These are phyloP conservation scores for Maniola jurtina DNA, from an alignment of 1,140 invertebrate genomes.

Conservation along the genomic window DNA sequence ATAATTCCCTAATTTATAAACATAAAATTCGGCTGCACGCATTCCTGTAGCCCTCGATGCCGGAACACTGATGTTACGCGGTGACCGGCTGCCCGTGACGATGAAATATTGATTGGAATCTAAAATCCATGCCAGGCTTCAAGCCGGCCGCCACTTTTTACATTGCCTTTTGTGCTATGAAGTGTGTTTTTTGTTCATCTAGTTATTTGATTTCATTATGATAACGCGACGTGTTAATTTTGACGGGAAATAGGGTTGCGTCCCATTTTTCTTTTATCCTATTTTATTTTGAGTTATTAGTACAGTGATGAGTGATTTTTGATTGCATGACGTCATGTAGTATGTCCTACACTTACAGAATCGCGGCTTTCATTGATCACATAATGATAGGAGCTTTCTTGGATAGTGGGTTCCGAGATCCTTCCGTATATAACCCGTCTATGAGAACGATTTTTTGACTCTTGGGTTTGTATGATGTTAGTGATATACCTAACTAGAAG, in stretches of 20 bases:
- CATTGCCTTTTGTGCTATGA: constrained; percentile 23
- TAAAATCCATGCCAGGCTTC: constrained; percentile 44
- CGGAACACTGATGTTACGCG: constrained; percentile 45
- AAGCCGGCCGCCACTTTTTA: constrained; percentile 21
- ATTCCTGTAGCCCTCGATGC: constrained; percentile 24
- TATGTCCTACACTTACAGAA: neutral
- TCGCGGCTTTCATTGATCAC: no score
- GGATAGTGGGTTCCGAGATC: no score
- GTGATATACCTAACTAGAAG: no score
- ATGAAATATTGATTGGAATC: constrained; percentile 65
- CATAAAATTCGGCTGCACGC: constrained; percentile 18
- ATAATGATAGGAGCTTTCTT: no score
- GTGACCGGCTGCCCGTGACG: constrained; percentile 56
- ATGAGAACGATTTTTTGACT: no score
- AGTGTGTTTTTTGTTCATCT: constrained; percentile 17
- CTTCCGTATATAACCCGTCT: no score
- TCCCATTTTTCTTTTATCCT: neutral
- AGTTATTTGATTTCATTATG: constrained; percentile 18
- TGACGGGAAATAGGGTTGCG: constrained; percentile 14
- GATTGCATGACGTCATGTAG: neutral
- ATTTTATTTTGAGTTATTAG: constrained; percentile 1
- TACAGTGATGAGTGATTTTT: neutral
- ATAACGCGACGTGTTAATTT: constrained; percentile 18
- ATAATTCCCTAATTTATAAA: neutral
- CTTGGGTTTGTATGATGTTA: no score